Evolutionary conservation across 2,797 vertebrate genomes (phyloP).

Genomic region (Manis javanica): DNA sequence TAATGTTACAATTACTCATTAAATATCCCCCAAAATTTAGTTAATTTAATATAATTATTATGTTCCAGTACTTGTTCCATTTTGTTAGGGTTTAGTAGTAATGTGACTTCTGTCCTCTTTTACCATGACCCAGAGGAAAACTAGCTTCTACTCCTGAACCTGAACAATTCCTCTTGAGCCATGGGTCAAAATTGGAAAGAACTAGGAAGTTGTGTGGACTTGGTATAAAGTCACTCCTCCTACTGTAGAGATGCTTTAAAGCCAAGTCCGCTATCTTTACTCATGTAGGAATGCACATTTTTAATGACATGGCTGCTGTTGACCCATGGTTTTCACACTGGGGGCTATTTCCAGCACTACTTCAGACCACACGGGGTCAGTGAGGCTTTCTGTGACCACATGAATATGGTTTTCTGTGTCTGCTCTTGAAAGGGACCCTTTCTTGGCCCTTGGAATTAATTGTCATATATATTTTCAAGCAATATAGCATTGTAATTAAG

Average conservation of each 20-base stretch:
- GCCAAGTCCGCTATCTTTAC: not conserved
- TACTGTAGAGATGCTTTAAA: not conserved
- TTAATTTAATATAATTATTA: not conserved
- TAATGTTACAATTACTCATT: not conserved
- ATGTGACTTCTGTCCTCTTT: not conserved
- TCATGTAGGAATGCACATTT: not conserved
- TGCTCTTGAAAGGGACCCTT: not conserved
- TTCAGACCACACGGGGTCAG: not conserved
- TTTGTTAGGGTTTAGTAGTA: not conserved
- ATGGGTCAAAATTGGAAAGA: not conserved
- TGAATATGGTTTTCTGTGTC: not conserved
- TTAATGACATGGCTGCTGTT: accelerated
- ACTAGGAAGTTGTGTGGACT: not conserved
- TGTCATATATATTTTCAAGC: not conserved
- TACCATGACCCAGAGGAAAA: not conserved
- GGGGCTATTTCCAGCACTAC: no score
- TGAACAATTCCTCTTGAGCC: not conserved
- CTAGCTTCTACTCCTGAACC: not conserved
- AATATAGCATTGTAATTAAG: not conserved
- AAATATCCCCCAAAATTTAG: not conserved
- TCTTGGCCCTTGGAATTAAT: conserved; percentile 8
- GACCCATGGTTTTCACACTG: no score
- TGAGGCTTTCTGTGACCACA: not conserved
- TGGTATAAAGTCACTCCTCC: not conserved
- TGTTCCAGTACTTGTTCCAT: not conserved